Conservation (phyloP, 2,888 invertebrate species). For the Oxyscelio sp. region DNA sequence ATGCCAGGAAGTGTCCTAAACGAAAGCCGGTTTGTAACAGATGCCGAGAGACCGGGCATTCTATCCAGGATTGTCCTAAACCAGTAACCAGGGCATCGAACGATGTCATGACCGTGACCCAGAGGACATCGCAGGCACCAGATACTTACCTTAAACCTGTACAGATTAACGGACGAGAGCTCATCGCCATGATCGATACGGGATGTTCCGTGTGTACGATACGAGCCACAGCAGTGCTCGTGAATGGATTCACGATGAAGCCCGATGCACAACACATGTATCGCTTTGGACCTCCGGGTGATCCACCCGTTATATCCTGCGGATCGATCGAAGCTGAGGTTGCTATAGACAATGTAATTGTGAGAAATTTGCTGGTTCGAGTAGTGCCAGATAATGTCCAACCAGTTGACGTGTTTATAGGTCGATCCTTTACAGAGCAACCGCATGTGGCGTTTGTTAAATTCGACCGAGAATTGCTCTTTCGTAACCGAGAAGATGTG, state of each 20-base stretch:
- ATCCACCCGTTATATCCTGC: constrained; percentile 38
- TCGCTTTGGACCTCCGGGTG: constrained; percentile 49
- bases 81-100: not conserved
- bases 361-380: constrained; percentile 56
- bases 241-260: constrained; percentile 7
- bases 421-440: constrained; percentile 73
- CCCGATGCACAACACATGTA: constrained; percentile 19
- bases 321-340: constrained; percentile 46
- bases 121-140: not conserved
- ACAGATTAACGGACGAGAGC: constrained; percentile 13
- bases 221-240: constrained; percentile 52
- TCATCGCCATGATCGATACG: constrained; percentile 59
- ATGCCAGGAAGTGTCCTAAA: constrained; percentile 46
- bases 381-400: constrained; percentile 77
- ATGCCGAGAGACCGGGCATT: constrained; percentile 8
- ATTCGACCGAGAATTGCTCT: not conserved
- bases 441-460: constrained; percentile 59
- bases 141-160: constrained; percentile 59
- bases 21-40: not conserved
- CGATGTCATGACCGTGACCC: constrained; percentile 23
- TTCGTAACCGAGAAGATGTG: constrained; percentile 1
- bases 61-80: constrained; percentile 2
- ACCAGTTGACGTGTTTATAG: constrained; percentile 71
- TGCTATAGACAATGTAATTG: constrained; percentile 61
- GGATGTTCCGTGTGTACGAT: constrained; percentile 68